Conservation (phyloP, 2,888 invertebrate species). For the Lamellibrachia satsuma region DNA sequence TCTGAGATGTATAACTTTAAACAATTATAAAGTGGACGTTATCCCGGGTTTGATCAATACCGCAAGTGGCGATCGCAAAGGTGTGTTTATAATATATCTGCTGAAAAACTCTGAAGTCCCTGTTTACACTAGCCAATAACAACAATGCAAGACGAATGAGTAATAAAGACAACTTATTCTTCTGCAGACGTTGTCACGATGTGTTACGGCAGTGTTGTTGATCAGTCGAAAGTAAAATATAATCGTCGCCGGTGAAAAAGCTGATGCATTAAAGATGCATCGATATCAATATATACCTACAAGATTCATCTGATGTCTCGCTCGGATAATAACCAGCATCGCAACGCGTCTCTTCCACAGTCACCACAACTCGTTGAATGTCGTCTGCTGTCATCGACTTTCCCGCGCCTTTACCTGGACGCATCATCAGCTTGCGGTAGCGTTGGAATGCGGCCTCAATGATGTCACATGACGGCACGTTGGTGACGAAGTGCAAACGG, state of each 20-base stretch:
- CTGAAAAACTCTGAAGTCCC: too few relatives aligned
- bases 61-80: too few relatives aligned
- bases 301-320: constrained; percentile 44
- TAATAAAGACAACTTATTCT: too few relatives aligned
- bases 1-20: too few relatives aligned
- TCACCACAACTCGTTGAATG: constrained; percentile 17
- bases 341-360: neutral
- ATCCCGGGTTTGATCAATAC: too few relatives aligned
- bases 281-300: constrained; percentile 36
- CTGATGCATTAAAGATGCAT: neutral
- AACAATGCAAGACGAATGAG: too few relatives aligned
- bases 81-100: too few relatives aligned
- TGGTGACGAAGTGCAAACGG: constrained; percentile 44
- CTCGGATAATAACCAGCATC: constrained; percentile 36
- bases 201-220: neutral
- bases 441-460: constrained; percentile 53
- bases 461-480: constrained; percentile 51
- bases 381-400: neutral
- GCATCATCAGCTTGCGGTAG: constrained; percentile 43
- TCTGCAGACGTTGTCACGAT: too few relatives aligned
- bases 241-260: neutral
- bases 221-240: neutral
- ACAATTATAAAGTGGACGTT: too few relatives aligned
- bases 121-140: too few relatives aligned
- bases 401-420: neutral